These are phyloP conservation scores for Aleadryas rufinucha DNA, from an alignment of 2,113 vertebrate genomes.

Conservation along the genomic window DNA sequence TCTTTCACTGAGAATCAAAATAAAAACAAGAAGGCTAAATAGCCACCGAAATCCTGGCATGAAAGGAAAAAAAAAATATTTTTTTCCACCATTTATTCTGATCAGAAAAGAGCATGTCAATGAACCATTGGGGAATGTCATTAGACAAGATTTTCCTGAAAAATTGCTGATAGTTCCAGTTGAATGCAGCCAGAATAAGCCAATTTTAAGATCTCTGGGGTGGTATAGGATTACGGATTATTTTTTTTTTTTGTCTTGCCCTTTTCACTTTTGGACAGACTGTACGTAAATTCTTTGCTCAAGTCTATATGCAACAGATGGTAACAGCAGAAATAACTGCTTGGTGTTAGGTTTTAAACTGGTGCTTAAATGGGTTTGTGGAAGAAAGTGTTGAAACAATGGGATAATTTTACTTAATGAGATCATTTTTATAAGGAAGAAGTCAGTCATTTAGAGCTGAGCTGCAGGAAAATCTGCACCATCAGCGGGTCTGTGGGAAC, in stretches of 20 bases:
- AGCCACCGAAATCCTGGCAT: neutral
- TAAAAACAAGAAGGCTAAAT: neutral
- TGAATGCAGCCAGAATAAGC: neutral
- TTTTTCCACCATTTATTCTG: neutral
- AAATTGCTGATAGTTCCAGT: conserved; percentile 14
- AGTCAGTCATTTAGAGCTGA: neutral
- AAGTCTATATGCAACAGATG: conserved; percentile 43
- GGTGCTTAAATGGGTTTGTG: neutral
- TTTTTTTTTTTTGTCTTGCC: neutral
- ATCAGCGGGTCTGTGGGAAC: neutral
- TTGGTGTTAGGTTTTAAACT: conserved; percentile 37
- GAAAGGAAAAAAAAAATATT: neutral
- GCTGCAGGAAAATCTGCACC: neutral
- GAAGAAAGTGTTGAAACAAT: conserved; percentile 18
- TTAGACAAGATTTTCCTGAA: neutral
- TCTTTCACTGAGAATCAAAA: neutral
- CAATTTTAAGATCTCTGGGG: conserved; percentile 2
- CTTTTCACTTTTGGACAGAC: conserved; percentile 47
- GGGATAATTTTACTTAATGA: conserved; percentile 34
- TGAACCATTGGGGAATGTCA: conserved; percentile 7
- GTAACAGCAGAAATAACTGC: conserved; percentile 38
- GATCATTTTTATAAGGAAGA: neutral
- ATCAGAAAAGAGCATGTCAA: neutral
- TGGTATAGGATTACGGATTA: neutral
- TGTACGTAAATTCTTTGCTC: conserved; percentile 23